phyloP scores from a whole-genome alignment of 92 coral and sea anemone genomes.

The Bergia puertoricense region DNA sequence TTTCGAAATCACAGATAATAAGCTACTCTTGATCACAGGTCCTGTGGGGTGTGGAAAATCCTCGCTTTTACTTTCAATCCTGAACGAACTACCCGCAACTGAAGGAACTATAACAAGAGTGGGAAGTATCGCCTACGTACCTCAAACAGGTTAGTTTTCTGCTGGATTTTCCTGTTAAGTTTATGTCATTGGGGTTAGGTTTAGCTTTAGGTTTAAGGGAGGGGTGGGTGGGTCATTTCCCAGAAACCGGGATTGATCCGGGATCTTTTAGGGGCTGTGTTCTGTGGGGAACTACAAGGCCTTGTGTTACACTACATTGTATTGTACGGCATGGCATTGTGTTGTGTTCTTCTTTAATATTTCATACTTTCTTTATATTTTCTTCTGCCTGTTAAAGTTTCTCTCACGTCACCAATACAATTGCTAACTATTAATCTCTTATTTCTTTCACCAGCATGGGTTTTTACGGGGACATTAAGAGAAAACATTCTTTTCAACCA shows the following conservation, averaged over 20 bases:
- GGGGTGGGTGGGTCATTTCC: too few relatives aligned
- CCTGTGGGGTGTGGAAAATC: slow-evolving; percentile 92
- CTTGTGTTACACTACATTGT: too few relatives aligned
- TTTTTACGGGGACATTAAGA: slow-evolving; percentile 74
- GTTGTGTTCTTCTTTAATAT: not conserved
- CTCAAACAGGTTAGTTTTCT: slow-evolving; percentile 49
- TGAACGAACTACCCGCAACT: slow-evolving; percentile 76
- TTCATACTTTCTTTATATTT: not conserved
- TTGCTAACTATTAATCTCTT: not conserved
- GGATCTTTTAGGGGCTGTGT: not conserved
- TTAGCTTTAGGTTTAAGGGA: too few relatives aligned
- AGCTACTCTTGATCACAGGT: slow-evolving; percentile 73
- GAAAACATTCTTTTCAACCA: slow-evolving; percentile 85
- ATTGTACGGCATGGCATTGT: too few relatives aligned
- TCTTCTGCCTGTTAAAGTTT: not conserved
- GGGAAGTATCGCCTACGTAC: slow-evolving; percentile 79
- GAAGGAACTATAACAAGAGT: slow-evolving; percentile 57
- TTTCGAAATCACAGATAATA: slow-evolving; percentile 58
- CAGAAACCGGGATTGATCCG: too few relatives aligned
- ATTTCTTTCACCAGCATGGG: slow-evolving; percentile 71
- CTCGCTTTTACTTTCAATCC: slow-evolving; percentile 73
- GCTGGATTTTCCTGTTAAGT: not conserved
- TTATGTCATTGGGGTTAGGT: too few relatives aligned
- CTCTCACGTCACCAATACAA: not conserved
- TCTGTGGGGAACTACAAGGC: not conserved